phyloP scores from a whole-genome alignment of 2,888 invertebrate genomes.

The Gymnocheta viridis region DNA sequence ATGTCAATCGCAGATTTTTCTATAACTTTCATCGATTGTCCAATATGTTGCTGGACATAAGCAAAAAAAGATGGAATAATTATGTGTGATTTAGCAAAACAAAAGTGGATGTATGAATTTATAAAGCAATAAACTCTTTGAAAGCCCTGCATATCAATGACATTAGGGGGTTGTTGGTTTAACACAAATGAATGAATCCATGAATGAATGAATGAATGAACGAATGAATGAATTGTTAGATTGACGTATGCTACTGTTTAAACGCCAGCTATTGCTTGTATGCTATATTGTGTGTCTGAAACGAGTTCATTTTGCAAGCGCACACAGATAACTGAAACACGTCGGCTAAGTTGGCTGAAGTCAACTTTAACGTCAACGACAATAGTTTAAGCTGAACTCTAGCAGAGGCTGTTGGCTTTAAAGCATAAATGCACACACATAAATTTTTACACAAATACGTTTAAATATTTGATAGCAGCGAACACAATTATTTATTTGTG shows the following conservation, averaged over 20 bases:
- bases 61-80: too few relatives aligned
- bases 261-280: not conserved
- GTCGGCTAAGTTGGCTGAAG: conserved; percentile 14
- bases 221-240: not conserved
- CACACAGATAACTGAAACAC: conserved; percentile 25
- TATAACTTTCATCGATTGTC: too few relatives aligned
- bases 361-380: conserved; percentile 30
- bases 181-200: not conserved
- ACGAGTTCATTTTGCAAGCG: conserved; percentile 35
- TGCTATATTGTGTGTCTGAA: not conserved
- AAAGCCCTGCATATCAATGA: conserved; percentile 52
- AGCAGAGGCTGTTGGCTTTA: conserved; percentile 31
- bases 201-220: conserved; percentile 15
- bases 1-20: too few relatives aligned
- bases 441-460: not conserved
- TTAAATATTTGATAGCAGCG: conserved; percentile 18
- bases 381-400: conserved; percentile 21
- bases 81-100: too few relatives aligned
- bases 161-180: conserved; percentile 44
- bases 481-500: conserved; percentile 27
- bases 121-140: conserved; percentile 1
- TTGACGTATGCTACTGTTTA: conserved; percentile 1
- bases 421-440: not conserved
- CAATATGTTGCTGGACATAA: too few relatives aligned
- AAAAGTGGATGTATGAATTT: too few relatives aligned